Conservation (phyloP, 64 coral and sea anemone genomes). For the Orbicella faveolata region DNA sequence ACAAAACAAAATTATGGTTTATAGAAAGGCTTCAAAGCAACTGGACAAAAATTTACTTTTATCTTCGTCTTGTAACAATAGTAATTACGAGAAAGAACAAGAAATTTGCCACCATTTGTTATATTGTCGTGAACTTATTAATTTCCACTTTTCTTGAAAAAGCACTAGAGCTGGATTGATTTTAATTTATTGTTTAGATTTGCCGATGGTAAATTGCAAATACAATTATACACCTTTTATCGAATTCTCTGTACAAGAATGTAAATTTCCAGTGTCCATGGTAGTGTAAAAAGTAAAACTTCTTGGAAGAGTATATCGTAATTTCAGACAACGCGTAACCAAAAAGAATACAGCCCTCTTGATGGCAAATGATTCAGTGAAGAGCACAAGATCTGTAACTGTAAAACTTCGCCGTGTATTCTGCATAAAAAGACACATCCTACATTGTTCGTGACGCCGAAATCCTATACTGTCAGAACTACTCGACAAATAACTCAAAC, state of each 20-base stretch:
- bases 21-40: not conserved
- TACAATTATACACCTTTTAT: slow-evolving; percentile 34
- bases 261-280: not conserved
- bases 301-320: not conserved
- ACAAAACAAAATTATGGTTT: not conserved
- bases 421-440: not conserved
- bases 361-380: not conserved
- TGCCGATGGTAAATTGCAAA: slow-evolving; percentile 27
- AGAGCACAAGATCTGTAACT: not conserved
- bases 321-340: not conserved
- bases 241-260: slow-evolving; percentile 13
- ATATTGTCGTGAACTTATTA: slow-evolving; percentile 12
- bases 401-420: slow-evolving; percentile 12
- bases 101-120: slow-evolving; percentile 3
- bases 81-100: not conserved
- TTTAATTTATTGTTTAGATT: slow-evolving; percentile 51
- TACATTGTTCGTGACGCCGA: slow-evolving; percentile 18
- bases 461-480: not conserved
- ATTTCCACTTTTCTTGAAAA: slow-evolving; percentile 40
- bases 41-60: not conserved
- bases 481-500: not conserved
- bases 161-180: slow-evolving; percentile 43
- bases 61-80: not conserved
- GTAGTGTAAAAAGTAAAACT: not conserved
- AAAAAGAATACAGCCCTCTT: not conserved